phyloP scores from a whole-genome alignment of 2,113 vertebrate genomes.

The Merops nubicus region DNA sequence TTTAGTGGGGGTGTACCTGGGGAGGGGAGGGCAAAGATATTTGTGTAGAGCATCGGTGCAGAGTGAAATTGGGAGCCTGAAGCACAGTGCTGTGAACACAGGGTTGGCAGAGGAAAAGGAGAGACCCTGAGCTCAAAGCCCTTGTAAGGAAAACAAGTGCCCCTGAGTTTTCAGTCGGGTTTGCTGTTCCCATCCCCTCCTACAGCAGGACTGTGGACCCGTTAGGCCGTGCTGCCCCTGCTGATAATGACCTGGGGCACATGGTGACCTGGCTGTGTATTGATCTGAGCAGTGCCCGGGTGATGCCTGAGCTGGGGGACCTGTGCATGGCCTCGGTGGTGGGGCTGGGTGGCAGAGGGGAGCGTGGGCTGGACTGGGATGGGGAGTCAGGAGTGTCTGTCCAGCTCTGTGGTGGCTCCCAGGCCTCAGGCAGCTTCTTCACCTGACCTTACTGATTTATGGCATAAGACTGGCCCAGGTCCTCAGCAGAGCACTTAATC shows the following conservation, averaged over 20 bases:
- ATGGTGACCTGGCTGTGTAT: not conserved
- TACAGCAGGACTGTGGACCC: not conserved
- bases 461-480: not conserved
- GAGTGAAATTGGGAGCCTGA: not conserved
- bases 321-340: accelerated
- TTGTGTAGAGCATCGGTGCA: accelerated
- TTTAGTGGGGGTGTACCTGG: not conserved
- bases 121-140: not conserved
- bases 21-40: not conserved
- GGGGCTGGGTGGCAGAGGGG: not conserved
- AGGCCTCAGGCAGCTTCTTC: not conserved
- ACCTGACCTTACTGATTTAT: not conserved
- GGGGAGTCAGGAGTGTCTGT: not conserved
- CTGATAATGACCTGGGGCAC: accelerated
- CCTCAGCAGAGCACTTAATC: not conserved
- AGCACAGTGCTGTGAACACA: accelerated
- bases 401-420: not conserved
- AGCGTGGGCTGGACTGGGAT: not conserved
- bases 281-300: not conserved
- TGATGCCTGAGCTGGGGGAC: not conserved
- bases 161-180: not conserved
- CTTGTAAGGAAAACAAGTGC: not conserved
- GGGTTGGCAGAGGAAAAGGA: not conserved
- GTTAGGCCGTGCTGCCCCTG: not conserved
- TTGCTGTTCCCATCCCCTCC: not conserved